phyloP scores from a whole-genome alignment of 30 jellyfish, hydroid and myxozoan genomes.

The Hydra vulgaris region DNA sequence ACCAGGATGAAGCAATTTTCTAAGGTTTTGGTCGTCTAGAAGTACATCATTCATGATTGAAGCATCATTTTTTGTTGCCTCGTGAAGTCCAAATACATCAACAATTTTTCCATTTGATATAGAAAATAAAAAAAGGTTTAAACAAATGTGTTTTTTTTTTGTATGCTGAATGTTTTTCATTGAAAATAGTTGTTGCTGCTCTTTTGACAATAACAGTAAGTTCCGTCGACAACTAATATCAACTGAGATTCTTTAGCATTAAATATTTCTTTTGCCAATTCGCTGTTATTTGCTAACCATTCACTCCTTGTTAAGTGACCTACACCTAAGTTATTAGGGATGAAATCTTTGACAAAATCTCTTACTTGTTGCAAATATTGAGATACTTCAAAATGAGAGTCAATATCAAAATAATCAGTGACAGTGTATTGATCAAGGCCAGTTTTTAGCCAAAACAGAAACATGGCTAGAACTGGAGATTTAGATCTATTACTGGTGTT shows the following conservation, averaged over 20 bases:
- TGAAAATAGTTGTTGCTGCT: neutral
- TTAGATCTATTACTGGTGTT: neutral
- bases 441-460: neutral
- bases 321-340: neutral
- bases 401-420: neutral
- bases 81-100: neutral
- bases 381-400: neutral
- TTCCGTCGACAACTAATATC: neutral
- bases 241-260: neutral
- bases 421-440: neutral
- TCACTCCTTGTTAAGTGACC: neutral
- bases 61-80: neutral
- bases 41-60: neutral
- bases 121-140: neutral
- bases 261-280: neutral
- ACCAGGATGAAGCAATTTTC: neutral
- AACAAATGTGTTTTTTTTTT: neutral
- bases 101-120: neutral
- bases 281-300: neutral
- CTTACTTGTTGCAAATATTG: neutral
- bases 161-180: neutral
- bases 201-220: neutral
- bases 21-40: neutral
- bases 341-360: neutral
- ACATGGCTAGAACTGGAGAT: neutral